Evolutionary conservation across 2,113 vertebrate species (phyloP).

Genomic region (Neogobius melanostomus): DNA sequence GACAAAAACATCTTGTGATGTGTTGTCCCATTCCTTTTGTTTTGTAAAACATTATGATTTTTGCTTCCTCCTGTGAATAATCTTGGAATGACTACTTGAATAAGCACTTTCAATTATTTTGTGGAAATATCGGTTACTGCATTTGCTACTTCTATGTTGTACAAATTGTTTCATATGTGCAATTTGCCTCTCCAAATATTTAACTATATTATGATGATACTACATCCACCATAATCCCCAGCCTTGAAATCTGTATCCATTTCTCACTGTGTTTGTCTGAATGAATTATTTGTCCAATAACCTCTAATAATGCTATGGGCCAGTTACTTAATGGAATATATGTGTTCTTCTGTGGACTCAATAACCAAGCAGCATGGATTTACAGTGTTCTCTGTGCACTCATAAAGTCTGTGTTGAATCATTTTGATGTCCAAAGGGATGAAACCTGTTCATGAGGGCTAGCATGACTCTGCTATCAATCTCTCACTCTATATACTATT

Average conservation of each 20-base stretch:
- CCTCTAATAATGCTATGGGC: constrained; percentile 40
- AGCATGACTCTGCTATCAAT: constrained; percentile 80
- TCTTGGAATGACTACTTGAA: neutral
- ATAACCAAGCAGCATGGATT: constrained; percentile 76
- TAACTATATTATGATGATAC: constrained; percentile 1
- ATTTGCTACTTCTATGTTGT: neutral
- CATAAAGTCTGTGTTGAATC: constrained; percentile 70
- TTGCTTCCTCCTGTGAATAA: neutral
- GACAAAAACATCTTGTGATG: too few species aligned
- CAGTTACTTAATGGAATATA: constrained; percentile 54
- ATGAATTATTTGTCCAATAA: constrained; percentile 27
- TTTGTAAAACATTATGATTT: neutral
- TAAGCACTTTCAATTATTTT: neutral
- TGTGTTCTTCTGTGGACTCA: constrained; percentile 63
- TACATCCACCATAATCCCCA: neutral
- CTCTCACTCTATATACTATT: constrained; percentile 72
- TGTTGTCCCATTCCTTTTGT: neutral
- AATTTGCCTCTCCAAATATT: constrained; percentile 8
- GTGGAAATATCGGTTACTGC: neutral
- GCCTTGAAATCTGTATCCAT: neutral
- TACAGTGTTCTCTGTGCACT: constrained; percentile 71
- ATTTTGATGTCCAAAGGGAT: constrained; percentile 71
- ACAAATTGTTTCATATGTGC: neutral
- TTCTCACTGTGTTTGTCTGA: constrained; percentile 19
- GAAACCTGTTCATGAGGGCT: constrained; percentile 79